Percentiles rank a stretch among this genome's conserved stretches.
phyloP scores from a whole-genome alignment of 2,888 invertebrate genomes.

The Pachydiplax longipennis region DNA sequence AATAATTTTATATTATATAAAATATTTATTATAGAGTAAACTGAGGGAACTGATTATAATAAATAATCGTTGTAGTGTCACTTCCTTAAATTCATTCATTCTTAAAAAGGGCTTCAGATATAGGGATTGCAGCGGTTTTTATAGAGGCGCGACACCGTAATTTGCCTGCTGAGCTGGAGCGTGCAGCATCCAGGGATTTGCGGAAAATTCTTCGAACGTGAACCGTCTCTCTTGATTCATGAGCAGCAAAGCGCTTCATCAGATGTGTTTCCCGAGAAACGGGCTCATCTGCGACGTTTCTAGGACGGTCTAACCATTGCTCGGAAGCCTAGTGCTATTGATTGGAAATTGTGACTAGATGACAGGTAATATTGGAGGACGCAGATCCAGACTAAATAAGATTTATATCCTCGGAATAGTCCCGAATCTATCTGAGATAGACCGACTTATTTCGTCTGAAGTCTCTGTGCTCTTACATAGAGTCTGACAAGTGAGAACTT shows the following conservation, averaged over 20 bases:
- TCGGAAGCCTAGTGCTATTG: neutral
- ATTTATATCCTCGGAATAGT: too few relatives aligned
- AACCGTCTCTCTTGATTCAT: constrained; percentile 1
- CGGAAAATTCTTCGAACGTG: neutral
- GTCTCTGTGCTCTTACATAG: too few relatives aligned
- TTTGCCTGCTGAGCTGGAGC: neutral
- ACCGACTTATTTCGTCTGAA: too few relatives aligned
- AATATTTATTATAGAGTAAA: too few relatives aligned
- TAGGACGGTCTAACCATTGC: neutral
- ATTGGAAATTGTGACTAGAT: neutral
- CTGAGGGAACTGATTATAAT: too few relatives aligned
- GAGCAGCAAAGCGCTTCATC: constrained; percentile 9
- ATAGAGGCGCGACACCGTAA: neutral
- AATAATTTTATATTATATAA: too few relatives aligned
- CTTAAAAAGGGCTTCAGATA: neutral
- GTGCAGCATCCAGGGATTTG: neutral
- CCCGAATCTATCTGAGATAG: too few relatives aligned
- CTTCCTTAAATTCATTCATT: too few relatives aligned
- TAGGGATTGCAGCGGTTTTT: neutral
- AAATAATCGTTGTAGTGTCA: too few relatives aligned
- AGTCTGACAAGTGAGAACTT: too few relatives aligned
- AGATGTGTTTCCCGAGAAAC: neutral
- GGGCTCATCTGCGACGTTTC: neutral
- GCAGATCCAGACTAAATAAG: neutral
- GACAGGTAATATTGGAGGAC: neutral